Conservation (phyloP, 2,113 vertebrate species). For the Barbus barbus region DNA sequence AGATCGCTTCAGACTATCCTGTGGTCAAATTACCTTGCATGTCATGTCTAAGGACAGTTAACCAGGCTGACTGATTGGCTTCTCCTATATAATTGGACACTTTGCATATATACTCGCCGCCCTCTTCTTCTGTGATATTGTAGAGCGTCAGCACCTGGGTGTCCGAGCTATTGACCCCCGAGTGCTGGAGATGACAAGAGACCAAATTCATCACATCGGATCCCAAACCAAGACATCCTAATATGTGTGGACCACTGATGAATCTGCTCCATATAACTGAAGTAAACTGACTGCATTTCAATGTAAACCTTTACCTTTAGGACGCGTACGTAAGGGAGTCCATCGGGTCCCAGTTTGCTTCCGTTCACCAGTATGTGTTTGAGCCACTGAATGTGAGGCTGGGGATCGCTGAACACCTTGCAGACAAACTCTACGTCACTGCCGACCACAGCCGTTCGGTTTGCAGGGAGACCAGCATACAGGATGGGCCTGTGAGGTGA, state of each 20-base stretch:
- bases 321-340: constrained; percentile 88
- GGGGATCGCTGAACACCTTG: constrained; percentile 97
- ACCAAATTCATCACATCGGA: constrained; percentile 56
- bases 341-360: constrained; percentile 86
- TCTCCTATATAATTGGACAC: constrained; percentile 99
- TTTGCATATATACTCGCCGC: constrained; percentile 99
- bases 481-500: constrained; percentile 96
- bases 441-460: constrained; percentile 91
- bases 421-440: constrained; percentile 97
- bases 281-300: background rate
- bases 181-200: constrained; percentile 87
- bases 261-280: background rate
- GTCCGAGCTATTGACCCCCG: constrained; percentile 99
- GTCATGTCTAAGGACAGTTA: constrained; percentile 94
- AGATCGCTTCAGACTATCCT: constrained; percentile 56
- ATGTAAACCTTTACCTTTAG: constrained; percentile 83
- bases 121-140: constrained; percentile 99
- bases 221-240: constrained; percentile 11
- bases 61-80: constrained; percentile 99
- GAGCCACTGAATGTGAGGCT: constrained; percentile 99
- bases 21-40: constrained; percentile 85
- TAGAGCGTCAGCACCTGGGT: constrained; percentile 98
- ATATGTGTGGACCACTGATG: background rate
- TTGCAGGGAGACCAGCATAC: constrained; percentile 93
- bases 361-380: constrained; percentile 97